Conservation (phyloP, 2,797 vertebrate genomes). For the Orestias chungarensis region DNA sequence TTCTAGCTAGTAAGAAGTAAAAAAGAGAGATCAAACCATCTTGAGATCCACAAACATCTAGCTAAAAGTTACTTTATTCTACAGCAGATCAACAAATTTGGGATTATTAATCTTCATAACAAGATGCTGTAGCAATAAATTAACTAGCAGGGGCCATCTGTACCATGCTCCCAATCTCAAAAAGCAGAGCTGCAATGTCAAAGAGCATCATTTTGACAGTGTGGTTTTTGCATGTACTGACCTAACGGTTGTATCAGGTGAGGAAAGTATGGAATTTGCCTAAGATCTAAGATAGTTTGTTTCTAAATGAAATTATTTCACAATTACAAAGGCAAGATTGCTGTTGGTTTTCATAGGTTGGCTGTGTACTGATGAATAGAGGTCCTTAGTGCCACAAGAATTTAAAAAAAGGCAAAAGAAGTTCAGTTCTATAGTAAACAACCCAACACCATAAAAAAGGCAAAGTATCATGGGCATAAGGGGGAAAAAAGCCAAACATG, state of each 20-base stretch:
- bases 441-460: background rate
- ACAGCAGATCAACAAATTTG: background rate
- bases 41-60: background rate
- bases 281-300: background rate
- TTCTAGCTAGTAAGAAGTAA: background rate
- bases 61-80: background rate
- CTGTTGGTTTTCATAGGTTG: too few species aligned
- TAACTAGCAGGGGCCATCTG: conserved; percentile 17
- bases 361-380: too few species aligned
- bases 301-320: too few species aligned
- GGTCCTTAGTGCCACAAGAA: too few species aligned
- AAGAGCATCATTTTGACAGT: conserved; percentile 26
- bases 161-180: conserved; percentile 1
- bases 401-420: too few species aligned
- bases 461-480: background rate
- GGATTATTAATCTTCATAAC: background rate
- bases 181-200: conserved; percentile 1
- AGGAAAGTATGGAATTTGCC: background rate
- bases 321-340: too few species aligned
- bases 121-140: background rate
- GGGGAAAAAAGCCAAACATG: background rate
- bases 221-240: conserved; percentile 13
- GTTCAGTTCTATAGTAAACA: too few species aligned
- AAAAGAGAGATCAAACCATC: background rate
- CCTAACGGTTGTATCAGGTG: conserved; percentile 8